Conservation (phyloP, 2,113 vertebrate genomes). For the Myrmophylax atrothorax region DNA sequence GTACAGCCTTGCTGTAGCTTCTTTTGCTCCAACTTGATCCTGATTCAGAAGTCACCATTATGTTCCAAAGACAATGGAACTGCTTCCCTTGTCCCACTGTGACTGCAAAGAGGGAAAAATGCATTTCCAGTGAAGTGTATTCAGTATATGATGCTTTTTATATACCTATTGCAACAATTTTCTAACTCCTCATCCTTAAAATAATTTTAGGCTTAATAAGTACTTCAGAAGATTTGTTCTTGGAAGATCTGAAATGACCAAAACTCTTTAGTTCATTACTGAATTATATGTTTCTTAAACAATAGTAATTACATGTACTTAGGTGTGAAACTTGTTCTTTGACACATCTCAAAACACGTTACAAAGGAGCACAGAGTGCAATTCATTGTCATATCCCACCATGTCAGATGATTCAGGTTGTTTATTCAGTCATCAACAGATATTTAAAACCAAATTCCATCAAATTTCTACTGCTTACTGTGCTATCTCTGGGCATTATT, state of each 20-base stretch:
- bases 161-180: neutral
- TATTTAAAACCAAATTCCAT: neutral
- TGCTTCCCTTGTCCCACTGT: neutral
- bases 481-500: neutral
- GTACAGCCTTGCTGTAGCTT: neutral
- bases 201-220: neutral
- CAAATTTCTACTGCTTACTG: neutral
- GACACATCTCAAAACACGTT: neutral
- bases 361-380: neutral
- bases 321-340: neutral
- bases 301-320: neutral
- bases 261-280: neutral
- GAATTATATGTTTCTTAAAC: neutral
- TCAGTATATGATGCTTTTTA: neutral
- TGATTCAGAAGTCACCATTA: neutral
- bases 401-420: neutral
- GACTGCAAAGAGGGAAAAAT: neutral
- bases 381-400: neutral
- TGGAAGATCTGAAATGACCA: neutral
- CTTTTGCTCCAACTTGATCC: neutral
- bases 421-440: neutral
- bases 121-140: neutral
- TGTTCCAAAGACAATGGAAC: neutral
- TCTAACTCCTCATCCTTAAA: neutral
- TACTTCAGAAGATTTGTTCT: neutral